A percentile compares a stretch with the other conserved stretches of the same genome.
Conservation (phyloP, 2,797 vertebrate species). For the Myripristis murdjan region DNA sequence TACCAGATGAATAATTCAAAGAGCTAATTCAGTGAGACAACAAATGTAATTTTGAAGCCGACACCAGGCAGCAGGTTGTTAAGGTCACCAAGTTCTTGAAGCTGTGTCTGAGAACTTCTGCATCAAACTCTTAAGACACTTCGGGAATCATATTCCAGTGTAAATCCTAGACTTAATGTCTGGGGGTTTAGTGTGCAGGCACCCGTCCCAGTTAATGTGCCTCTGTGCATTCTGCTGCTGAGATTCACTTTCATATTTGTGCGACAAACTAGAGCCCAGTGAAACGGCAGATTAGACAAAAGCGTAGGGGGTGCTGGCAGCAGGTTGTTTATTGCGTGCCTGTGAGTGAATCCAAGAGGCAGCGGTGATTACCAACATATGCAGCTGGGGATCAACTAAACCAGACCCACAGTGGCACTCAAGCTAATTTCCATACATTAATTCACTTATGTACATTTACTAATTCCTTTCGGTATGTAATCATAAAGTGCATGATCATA, state of each 20-base stretch:
- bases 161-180: conserved; percentile 71
- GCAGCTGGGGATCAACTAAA: conserved; percentile 81
- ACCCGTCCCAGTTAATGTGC: conserved; percentile 74
- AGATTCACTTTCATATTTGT: conserved; percentile 76
- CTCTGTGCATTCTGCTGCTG: conserved; percentile 71
- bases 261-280: conserved; percentile 74
- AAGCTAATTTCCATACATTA: conserved; percentile 81
- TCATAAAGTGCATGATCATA: conserved; percentile 70
- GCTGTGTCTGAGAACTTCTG: conserved; percentile 57
- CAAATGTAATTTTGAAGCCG: conserved; percentile 33
- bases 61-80: conserved; percentile 32
- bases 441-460: conserved; percentile 79
- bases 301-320: conserved; percentile 81
- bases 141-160: conserved; percentile 62
- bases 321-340: conserved; percentile 81
- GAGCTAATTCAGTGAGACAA: conserved; percentile 7
- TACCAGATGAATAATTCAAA: conserved; percentile 10
- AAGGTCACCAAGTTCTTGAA: conserved; percentile 45
- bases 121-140: conserved; percentile 64
- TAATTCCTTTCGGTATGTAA: conserved; percentile 68
- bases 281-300: conserved; percentile 81
- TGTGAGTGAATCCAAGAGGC: conserved; percentile 83
- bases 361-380: conserved; percentile 82
- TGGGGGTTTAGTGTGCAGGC: conserved; percentile 68
- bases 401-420: conserved; percentile 70